Conservation (phyloP, 30 jellyfish, hydroid and myxozoan species). For the Turritopsis dohrnii region DNA sequence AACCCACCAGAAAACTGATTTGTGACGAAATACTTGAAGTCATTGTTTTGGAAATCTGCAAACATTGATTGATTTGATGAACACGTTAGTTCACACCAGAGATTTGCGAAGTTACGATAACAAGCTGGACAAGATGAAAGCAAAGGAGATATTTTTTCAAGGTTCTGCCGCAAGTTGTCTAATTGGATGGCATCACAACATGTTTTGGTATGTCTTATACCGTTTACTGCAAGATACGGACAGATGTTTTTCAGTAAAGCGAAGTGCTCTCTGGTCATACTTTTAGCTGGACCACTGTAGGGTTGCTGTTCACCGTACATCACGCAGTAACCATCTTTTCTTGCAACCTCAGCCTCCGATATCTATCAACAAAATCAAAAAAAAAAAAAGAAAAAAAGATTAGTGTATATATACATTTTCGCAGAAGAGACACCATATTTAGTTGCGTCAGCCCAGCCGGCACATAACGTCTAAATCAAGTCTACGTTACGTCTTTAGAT, state of each 20-base stretch:
- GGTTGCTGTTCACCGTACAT: constrained; percentile 54
- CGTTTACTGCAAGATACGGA: constrained; percentile 39
- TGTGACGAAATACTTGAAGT: constrained; percentile 43
- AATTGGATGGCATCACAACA: constrained; percentile 73
- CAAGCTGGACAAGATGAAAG: constrained; percentile 82
- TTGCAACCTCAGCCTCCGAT: neutral
- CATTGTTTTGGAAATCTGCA: constrained; percentile 24
- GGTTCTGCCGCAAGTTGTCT: constrained; percentile 38
- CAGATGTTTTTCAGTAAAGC: constrained; percentile 48
- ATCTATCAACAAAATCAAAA: neutral
- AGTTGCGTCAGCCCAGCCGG: no score
- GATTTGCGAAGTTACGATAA: constrained; percentile 45
- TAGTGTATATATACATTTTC: neutral
- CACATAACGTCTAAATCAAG: no score
- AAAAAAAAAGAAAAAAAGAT: neutral
- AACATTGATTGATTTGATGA: constrained; percentile 70
- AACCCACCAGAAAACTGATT: constrained; percentile 66
- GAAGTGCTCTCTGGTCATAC: constrained; percentile 32
- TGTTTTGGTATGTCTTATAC: constrained; percentile 2
- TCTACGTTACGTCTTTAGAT: no score
- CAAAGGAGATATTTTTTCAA: constrained; percentile 53
- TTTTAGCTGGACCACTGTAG: constrained; percentile 72
- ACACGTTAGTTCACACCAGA: constrained; percentile 87
- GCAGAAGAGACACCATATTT: neutral
- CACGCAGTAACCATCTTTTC: constrained; percentile 75